These are phyloP conservation scores for Sylvia borin DNA, from an alignment of 2,797 vertebrate species.

Conservation along the genomic window DNA sequence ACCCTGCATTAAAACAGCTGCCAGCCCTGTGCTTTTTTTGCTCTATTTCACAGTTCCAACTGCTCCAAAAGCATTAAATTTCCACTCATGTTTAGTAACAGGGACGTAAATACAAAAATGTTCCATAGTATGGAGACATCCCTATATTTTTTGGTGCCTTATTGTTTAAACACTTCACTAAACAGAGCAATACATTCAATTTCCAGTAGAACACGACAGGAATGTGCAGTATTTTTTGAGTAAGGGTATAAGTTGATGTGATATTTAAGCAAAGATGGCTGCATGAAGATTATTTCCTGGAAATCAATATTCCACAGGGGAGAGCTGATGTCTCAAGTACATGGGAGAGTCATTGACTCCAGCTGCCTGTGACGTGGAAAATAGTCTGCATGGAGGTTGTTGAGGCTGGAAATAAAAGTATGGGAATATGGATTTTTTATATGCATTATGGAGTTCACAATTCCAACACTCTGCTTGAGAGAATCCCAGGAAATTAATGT, in stretches of 20 bases:
- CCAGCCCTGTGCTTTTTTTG: background rate
- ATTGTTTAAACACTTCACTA: background rate
- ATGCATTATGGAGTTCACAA: constrained; percentile 11
- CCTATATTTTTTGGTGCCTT: background rate
- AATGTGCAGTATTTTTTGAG: background rate
- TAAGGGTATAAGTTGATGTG: background rate
- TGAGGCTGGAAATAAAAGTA: constrained; percentile 14
- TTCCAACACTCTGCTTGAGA: background rate
- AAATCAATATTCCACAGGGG: constrained; percentile 49
- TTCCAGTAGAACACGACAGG: background rate
- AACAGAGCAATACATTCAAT: background rate
- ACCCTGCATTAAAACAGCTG: background rate
- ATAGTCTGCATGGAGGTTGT: background rate
- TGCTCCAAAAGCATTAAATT: constrained; percentile 3
- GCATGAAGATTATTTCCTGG: constrained; percentile 9
- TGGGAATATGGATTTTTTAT: constrained; percentile 28
- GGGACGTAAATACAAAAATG: background rate
- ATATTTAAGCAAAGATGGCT: constrained; percentile 17
- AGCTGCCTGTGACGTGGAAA: constrained; percentile 21
- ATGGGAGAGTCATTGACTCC: constrained; percentile 22
- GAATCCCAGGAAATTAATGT: constrained; percentile 27
- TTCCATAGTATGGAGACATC: background rate
- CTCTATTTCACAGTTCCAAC: background rate
- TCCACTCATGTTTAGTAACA: background rate
- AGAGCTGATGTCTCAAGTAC: constrained; percentile 17